Evolutionary conservation across 1,140 invertebrate species (phyloP).

Genomic region (Mylabris phalerata): DNA sequence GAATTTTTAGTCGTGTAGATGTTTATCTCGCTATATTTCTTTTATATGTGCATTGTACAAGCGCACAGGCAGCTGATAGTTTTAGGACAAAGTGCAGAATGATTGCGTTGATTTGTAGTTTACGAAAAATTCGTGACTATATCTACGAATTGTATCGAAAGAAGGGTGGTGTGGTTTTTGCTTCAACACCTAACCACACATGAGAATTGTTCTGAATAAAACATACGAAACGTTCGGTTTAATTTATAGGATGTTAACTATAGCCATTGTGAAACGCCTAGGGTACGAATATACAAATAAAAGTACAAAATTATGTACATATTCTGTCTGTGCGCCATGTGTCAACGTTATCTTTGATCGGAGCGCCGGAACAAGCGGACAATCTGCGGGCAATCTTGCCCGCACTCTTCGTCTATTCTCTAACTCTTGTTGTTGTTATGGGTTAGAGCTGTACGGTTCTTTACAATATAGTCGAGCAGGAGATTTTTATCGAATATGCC

Average conservation of each 20-base stretch:
- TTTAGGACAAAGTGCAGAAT: slow-evolving; percentile 5
- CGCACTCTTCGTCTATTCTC: not conserved
- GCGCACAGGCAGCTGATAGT: not conserved
- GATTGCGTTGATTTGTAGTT: slow-evolving; percentile 15
- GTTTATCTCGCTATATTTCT: no score
- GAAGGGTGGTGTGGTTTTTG: no score
- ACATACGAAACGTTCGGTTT: slow-evolving; percentile 19
- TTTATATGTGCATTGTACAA: no score
- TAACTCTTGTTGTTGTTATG: not conserved
- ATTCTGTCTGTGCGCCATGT: slow-evolving; percentile 23
- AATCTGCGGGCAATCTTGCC: slow-evolving; percentile 20
- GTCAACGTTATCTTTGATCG: slow-evolving; percentile 26
- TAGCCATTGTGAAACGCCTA: slow-evolving; percentile 22
- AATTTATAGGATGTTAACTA: slow-evolving; percentile 30
- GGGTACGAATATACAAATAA: slow-evolving; percentile 26
- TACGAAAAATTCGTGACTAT: slow-evolving; percentile 8
- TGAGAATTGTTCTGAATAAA: slow-evolving; percentile 18
- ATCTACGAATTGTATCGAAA: slow-evolving; percentile 7
- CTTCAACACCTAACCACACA: no score
- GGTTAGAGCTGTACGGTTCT: not conserved
- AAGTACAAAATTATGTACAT: slow-evolving; percentile 29
- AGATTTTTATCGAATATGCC: not conserved
- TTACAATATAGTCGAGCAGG: not conserved
- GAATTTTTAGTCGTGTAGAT: no score
- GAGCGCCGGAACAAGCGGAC: slow-evolving; percentile 18